Percentiles rank a stretch among this genome's conserved stretches.
These are phyloP conservation scores for Cydia fagiglandana DNA, from an alignment of 1,140 invertebrate species.

Conservation along the genomic window DNA sequence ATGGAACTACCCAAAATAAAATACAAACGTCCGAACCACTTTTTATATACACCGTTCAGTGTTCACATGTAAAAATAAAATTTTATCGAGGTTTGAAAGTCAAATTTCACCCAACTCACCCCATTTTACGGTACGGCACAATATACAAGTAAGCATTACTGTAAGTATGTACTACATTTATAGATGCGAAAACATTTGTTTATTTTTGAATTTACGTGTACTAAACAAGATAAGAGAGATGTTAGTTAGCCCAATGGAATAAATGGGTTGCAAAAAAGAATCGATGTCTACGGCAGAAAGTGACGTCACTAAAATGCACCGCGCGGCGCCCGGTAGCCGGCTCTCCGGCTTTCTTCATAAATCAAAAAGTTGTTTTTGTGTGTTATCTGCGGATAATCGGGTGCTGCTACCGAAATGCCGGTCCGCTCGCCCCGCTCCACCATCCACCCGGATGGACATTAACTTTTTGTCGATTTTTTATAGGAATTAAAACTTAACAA, in stretches of 20 bases:
- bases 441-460: slow-evolving; percentile 48
- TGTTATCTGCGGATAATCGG: slow-evolving; percentile 74
- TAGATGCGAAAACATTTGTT: not conserved
- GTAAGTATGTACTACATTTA: too few species aligned
- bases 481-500: slow-evolving; percentile 55
- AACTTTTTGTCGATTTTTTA: slow-evolving; percentile 57
- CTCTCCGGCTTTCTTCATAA: slow-evolving; percentile 73
- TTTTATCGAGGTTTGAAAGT: too few species aligned
- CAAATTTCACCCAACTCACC: too few species aligned
- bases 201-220: not conserved
- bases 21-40: too few species aligned
- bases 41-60: too few species aligned
- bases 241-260: not conserved
- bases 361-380: slow-evolving; percentile 77
- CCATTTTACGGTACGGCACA: too few species aligned
- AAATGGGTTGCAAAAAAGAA: slow-evolving; percentile 17
- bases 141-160: not conserved
- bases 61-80: too few species aligned
- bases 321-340: slow-evolving; percentile 70
- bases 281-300: slow-evolving; percentile 15
- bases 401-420: slow-evolving; percentile 62
- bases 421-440: slow-evolving; percentile 33
- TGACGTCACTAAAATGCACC: slow-evolving; percentile 55
- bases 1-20: too few species aligned
- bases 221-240: not conserved